Percentiles rank a stretch among this genome's conserved stretches.
These are phyloP conservation scores for Ecliptopera silaceata DNA, from an alignment of 2,888 invertebrate genomes.

Conservation along the genomic window DNA sequence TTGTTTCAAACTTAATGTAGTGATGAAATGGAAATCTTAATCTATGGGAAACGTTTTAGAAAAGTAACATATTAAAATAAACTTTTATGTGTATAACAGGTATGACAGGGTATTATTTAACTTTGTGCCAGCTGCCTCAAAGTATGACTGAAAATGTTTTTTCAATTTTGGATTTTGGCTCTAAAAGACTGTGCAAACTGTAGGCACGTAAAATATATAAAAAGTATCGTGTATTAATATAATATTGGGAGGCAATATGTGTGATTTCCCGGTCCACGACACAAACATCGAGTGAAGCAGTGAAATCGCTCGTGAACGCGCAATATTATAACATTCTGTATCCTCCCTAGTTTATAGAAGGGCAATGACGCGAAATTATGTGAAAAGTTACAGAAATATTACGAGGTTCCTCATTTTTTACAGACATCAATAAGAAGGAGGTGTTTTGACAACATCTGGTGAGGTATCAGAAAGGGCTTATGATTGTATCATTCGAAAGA, in stretches of 20 bases:
- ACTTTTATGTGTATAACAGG: too few relatives aligned
- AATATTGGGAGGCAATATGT: slow-evolving; percentile 32
- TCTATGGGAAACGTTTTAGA: too few relatives aligned
- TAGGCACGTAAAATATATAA: neutral
- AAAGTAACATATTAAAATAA: too few relatives aligned
- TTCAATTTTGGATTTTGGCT: too few relatives aligned
- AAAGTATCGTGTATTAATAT: slow-evolving; percentile 22
- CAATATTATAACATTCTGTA: slow-evolving; percentile 19
- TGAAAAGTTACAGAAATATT: slow-evolving; percentile 28
- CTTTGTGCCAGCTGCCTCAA: too few relatives aligned
- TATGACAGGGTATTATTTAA: too few relatives aligned
- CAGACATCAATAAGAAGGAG: neutral
- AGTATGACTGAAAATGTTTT: too few relatives aligned
- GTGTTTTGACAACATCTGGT: too few relatives aligned
- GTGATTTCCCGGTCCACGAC: slow-evolving; percentile 42
- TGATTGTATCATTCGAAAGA: too few relatives aligned
- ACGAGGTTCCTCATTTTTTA: neutral
- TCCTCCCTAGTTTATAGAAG: slow-evolving; percentile 27
- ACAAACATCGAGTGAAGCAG: slow-evolving; percentile 36
- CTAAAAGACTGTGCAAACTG: too few relatives aligned
- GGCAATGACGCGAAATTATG: slow-evolving; percentile 32
- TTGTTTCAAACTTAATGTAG: neutral
- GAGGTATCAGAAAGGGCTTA: too few relatives aligned
- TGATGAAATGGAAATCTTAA: neutral
- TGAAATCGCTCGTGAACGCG: slow-evolving; percentile 45